Base-by-base conservation (phyloP, 2,797 vertebrate species). In the Poecilia gillii region DNA sequence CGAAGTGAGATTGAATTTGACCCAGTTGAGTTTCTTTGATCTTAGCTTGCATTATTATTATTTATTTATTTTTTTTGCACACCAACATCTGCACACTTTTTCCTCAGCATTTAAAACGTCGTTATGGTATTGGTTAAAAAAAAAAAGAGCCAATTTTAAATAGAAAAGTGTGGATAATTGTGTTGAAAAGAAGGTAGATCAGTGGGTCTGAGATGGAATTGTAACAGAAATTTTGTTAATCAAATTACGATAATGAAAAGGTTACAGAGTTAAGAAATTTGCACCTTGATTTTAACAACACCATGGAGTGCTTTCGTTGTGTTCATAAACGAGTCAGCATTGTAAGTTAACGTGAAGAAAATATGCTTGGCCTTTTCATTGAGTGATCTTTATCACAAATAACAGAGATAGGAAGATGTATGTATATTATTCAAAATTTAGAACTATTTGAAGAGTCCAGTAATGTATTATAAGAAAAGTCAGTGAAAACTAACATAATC, bases 21-120 rank as follows among this genome's bases (percentile, higher is more conserved):
- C 80, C 84, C 73, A 79, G 75, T 75, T 84, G 83, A 80, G 81
- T 86, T 85, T 85, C 59, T 79, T 91, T 93, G 88, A 92, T 90
- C 74, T 81, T 62, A 57, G 75, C 57, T 16, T 72, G 46, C 25
- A 77, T 81, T 72, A 79, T 82, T 53, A n/a, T 57, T 57, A 16
- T 9, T 51, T 33, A 33, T 33, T 33, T 33, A 0, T 25, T 55
- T 77, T 70, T 72, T 77, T 73, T 59, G 49, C 72, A 47, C n/a
- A 75, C 43, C 77, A 46, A 68, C 76, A 77, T 79, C 75, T 23
- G 59, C 84, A 85, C 66, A 53, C 73, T 14, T 82, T 74, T 70
- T 64, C 25, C 82, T 81, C 82, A 77, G 43, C 74, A 74, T 75
- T 84, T 57, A 70, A 78, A 78, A 71, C 31, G 75, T 77, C 73